phyloP scores from a whole-genome alignment of 2,113 vertebrate species.

The Melanerpes formicivorus region DNA sequence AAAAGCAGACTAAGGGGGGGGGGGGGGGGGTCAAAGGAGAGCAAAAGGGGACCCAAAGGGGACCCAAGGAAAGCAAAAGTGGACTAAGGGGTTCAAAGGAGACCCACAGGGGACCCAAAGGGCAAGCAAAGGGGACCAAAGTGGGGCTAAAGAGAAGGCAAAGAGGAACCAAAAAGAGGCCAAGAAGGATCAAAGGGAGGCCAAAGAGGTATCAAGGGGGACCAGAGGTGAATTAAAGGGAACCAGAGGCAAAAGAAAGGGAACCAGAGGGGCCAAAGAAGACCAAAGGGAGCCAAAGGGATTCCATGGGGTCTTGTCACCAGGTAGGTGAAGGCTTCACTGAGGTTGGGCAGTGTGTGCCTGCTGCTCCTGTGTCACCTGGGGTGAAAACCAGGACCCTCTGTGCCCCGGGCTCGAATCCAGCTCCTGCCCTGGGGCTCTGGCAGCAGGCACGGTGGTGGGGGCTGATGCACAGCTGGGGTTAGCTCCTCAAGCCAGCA shows the following conservation, averaged over 20 bases:
- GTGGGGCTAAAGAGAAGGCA: too few species aligned
- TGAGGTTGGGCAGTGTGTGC: fast-evolving
- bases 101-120: not conserved
- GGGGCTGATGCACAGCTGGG: fast-evolving
- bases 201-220: not conserved
- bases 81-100: too few species aligned
- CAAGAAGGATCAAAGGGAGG: not conserved
- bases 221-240: not conserved
- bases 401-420: fast-evolving
- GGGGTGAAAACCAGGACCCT: not conserved
- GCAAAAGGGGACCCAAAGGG: not conserved
- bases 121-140: not conserved
- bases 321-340: not conserved
- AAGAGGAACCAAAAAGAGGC: not conserved
- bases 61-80: not conserved
- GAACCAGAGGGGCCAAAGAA: not conserved
- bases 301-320: fast-evolving
- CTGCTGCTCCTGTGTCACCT: not conserved
- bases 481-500: not conserved
- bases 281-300: not conserved
- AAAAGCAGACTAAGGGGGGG: too few species aligned
- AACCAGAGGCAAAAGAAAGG: not conserved
- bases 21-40: not conserved
- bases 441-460: fast-evolving
- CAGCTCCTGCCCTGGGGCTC: not conserved